These are phyloP conservation scores for Adineta ricciae DNA, from an alignment of 2,888 invertebrate species.

Conservation along the genomic window DNA sequence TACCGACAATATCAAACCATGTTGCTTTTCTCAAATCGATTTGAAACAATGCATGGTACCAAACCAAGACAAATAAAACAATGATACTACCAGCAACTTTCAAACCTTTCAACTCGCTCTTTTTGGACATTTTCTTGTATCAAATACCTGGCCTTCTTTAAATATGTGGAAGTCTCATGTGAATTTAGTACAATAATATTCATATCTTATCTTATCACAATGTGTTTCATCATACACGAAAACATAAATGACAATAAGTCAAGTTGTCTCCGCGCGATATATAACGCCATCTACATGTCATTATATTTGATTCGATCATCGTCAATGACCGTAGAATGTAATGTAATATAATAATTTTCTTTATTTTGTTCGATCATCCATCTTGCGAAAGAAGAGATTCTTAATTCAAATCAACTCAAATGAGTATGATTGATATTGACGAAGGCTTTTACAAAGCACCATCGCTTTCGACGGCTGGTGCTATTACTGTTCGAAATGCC, in stretches of 20 bases:
- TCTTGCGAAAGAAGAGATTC: too few relatives aligned
- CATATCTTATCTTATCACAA: background rate
- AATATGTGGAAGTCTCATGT: background rate
- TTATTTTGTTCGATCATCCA: background rate
- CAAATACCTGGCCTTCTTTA: background rate
- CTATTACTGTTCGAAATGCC: constrained; percentile 87
- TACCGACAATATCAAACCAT: background rate
- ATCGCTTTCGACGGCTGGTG: constrained; percentile 68
- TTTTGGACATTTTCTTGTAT: background rate
- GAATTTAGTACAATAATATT: background rate
- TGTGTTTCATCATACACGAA: too few relatives aligned
- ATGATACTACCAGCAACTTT: background rate
- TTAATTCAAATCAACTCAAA: background rate
- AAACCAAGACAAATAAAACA: background rate
- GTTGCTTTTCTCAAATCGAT: background rate
- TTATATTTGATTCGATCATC: background rate
- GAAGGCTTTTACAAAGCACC: background rate
- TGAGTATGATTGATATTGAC: background rate
- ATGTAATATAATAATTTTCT: background rate
- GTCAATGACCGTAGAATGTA: background rate
- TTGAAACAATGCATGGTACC: background rate
- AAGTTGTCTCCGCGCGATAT: background rate
- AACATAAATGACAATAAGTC: too few relatives aligned
- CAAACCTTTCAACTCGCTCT: background rate
- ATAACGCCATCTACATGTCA: background rate